phyloP scores from a whole-genome alignment of 2,797 vertebrate genomes.

The Alectoris magna region DNA sequence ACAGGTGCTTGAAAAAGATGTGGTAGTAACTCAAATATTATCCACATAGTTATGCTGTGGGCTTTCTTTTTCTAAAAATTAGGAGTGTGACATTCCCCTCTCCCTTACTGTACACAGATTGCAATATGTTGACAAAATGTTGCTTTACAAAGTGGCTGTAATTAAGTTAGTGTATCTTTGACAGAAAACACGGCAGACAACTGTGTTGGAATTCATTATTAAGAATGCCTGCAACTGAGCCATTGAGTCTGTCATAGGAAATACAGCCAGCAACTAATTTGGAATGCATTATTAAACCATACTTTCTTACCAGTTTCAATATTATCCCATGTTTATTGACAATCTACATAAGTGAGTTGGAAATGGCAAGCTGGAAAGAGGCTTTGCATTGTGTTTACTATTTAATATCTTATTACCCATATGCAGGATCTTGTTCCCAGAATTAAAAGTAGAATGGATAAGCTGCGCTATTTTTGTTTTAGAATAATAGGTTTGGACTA shows the following conservation, averaged over 20 bases:
- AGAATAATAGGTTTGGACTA: neutral
- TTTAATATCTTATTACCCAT: neutral
- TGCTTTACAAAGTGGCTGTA: neutral
- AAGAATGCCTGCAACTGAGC: neutral
- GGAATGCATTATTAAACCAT: conserved; percentile 24
- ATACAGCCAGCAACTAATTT: neutral
- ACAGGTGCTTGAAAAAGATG: neutral
- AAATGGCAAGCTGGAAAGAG: neutral
- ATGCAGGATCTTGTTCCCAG: neutral
- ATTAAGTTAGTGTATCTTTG: neutral
- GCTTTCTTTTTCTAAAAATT: neutral
- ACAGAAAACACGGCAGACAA: neutral
- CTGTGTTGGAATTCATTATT: conserved; percentile 15
- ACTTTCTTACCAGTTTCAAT: neutral
- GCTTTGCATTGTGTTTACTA: neutral
- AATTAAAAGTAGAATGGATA: neutral
- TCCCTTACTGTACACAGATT: neutral
- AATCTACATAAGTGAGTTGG: neutral
- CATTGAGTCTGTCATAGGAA: neutral
- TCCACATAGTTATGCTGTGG: neutral
- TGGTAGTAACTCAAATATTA: neutral
- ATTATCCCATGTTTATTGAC: neutral
- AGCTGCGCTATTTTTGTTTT: neutral
- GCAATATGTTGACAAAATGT: neutral
- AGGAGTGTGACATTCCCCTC: neutral